Base-by-base conservation (phyloP, 2,888 invertebrate species). In the Polymixis flavicincta region DNA sequence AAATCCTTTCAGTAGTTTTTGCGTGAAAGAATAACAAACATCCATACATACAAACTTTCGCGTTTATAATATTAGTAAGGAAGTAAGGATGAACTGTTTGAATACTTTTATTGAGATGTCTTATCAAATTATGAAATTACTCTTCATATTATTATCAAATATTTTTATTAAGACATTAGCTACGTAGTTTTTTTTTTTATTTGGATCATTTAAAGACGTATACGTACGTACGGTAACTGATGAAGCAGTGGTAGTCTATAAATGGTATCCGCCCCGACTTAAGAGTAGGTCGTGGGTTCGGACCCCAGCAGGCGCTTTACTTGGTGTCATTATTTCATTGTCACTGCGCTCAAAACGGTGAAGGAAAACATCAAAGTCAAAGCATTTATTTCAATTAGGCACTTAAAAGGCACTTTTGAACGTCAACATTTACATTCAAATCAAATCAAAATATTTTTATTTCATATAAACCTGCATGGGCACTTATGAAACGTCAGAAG, bases 51-150 rank as follows among this genome's bases (percentile, higher is more conserved):
- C n/a, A n/a, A n/a, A n/a, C n/a, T n/a, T n/a, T n/a, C n/a, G n/a
- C n/a, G n/a, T n/a, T n/a, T n/a, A n/a, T n/a, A n/a, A n/a, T n/a
- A n/a, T n/a, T n/a, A n/a, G n/a, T n/a, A n/a, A n/a, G n/a, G n/a
- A n/a, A n/a, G n/a, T n/a, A n/a, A n/a, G n/a, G n/a, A 63, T 55
- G 37, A 74, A 9, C 37, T 52, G 52, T 60, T 52, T 52, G 45
- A 60, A 60, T 14, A 37, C 6, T 76, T 32, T 54, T 50, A 57
- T n/a, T 45, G 45, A 45, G 19, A 14, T 32, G 52, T 25, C 4
- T 59, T 75, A 76, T 59, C 65, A 25, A 59, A 52, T 59, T 75
- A 76, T 59, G 59, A 25, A 59, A 52, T 55, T 50, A 63, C 37
- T 32, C 42, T n/a, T 28, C 8, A 52, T 8, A 19, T 50, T 55